Conservation (phyloP, 2,797 vertebrate species). For the Limnodromus scolopaceus region DNA sequence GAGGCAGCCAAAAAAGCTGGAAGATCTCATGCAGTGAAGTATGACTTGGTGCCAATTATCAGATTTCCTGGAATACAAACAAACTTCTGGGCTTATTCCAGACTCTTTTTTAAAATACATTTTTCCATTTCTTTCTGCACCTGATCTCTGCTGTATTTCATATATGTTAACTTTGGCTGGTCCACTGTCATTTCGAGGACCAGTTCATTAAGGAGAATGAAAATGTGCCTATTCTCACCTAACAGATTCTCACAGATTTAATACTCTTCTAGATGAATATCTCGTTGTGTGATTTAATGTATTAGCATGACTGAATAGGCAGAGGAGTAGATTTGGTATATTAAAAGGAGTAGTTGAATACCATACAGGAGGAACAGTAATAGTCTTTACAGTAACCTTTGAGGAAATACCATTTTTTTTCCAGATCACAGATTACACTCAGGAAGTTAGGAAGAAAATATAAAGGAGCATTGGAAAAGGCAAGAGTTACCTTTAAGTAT, state of each 20-base stretch:
- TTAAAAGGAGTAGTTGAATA: not conserved
- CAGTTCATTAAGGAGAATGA: not conserved
- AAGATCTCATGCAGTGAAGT: constrained; percentile 4
- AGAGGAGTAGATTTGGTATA: not conserved
- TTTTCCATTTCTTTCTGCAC: not conserved
- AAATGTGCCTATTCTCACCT: not conserved
- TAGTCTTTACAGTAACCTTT: not conserved
- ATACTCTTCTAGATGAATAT: not conserved
- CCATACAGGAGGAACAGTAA: not conserved
- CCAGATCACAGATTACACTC: not conserved
- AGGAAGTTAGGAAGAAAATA: not conserved
- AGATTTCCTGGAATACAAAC: constrained; percentile 18
- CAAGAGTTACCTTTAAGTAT: not conserved
- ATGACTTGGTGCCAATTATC: not conserved
- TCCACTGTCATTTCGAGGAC: not conserved
- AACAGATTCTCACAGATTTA: not conserved
- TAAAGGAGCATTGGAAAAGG: not conserved
- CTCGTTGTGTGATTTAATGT: not conserved
- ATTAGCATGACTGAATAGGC: not conserved
- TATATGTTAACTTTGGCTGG: not conserved
- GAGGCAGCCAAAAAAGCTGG: not conserved
- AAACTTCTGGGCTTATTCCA: not conserved
- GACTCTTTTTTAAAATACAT: not conserved
- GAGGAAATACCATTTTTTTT: not conserved
- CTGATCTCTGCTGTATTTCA: not conserved